A percentile compares a stretch with the other conserved stretches of the same genome.
phyloP scores from a whole-genome alignment of 2,888 invertebrate species.

The Eucriotettix oculatus region DNA sequence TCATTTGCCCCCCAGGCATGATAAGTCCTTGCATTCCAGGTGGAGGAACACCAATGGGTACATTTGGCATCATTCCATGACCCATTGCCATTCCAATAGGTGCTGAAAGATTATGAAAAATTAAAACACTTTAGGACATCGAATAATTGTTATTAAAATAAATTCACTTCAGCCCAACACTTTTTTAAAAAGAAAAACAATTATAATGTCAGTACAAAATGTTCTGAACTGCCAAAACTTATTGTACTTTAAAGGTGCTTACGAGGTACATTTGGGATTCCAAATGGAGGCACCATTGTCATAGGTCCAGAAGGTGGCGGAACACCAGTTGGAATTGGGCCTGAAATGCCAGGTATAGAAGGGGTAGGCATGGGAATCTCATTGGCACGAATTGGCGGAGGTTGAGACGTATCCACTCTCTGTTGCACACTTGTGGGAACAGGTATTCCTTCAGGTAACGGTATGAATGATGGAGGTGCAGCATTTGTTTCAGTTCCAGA shows the following conservation, averaged over 20 bases:
- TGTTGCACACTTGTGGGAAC: conserved; percentile 17
- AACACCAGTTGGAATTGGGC: conserved; percentile 25
- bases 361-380: conserved; percentile 1
- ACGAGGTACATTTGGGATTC: conserved; percentile 23
- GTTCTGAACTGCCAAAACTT: neutral
- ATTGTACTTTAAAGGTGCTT: conserved; percentile 15
- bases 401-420: conserved; percentile 43
- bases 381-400: conserved; percentile 25
- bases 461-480: conserved; percentile 17
- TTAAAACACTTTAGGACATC: neutral
- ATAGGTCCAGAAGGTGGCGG: conserved; percentile 14
- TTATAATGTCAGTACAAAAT: neutral
- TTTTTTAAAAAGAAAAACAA: neutral
- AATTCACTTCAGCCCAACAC: neutral
- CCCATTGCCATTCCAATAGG: conserved; percentile 31
- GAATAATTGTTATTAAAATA: neutral
- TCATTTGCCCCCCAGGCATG: conserved; percentile 20
- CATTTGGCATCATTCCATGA: conserved; percentile 33
- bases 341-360: conserved; percentile 11
- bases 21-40: conserved; percentile 32
- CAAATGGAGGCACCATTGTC: conserved; percentile 22
- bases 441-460: conserved; percentile 17
- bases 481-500: conserved; percentile 15
- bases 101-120: conserved; percentile 24
- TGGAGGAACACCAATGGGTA: conserved; percentile 37